These are phyloP conservation scores for Nannobrachium achirus DNA, from an alignment of 2,113 vertebrate genomes.

Conservation along the genomic window DNA sequence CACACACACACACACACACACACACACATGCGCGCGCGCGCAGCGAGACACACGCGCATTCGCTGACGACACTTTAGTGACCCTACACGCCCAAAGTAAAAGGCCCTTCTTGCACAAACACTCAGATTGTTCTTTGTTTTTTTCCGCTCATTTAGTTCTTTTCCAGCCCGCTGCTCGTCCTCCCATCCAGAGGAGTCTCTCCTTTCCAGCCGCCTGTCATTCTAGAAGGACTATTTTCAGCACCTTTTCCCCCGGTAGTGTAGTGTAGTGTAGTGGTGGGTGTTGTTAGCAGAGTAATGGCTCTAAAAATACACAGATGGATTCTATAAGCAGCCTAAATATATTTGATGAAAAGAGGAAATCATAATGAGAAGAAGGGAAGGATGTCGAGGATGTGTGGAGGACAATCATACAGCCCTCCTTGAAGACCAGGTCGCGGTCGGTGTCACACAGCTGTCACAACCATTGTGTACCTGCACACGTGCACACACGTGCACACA, in stretches of 20 bases:
- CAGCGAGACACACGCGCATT: conserved; percentile 17
- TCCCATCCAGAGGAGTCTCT: conserved; percentile 36
- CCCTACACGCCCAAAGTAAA: conserved; percentile 60
- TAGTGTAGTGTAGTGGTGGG: conserved; percentile 30
- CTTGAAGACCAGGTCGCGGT: conserved; percentile 30
- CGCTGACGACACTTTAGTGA: conserved; percentile 51
- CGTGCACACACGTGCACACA: conserved; percentile 5
- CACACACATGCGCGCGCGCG: conserved; percentile 15
- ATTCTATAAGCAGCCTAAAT: conserved; percentile 44
- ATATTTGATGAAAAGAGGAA: conserved; percentile 49
- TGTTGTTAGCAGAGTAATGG: conserved; percentile 28
- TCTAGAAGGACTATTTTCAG: conserved; percentile 44
- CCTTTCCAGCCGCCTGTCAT: conserved; percentile 58
- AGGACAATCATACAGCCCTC: conserved; percentile 26
- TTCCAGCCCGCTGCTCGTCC: conserved; percentile 30
- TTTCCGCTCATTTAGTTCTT: background rate
- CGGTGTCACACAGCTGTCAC: conserved; percentile 24
- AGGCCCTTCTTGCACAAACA: conserved; percentile 62
- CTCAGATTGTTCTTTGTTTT: conserved; percentile 66
- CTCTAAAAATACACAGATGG: conserved; percentile 50
- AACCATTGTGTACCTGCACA: background rate
- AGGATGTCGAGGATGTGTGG: conserved; percentile 39
- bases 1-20: conserved; percentile 26
- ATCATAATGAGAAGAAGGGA: conserved; percentile 18
- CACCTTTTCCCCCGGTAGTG: conserved; percentile 25